A percentile compares a stretch with the other conserved stretches of the same genome.
Evolutionary conservation across 2,113 vertebrate genomes (phyloP).

Genomic region (Cephalopholis sonnerati): DNA sequence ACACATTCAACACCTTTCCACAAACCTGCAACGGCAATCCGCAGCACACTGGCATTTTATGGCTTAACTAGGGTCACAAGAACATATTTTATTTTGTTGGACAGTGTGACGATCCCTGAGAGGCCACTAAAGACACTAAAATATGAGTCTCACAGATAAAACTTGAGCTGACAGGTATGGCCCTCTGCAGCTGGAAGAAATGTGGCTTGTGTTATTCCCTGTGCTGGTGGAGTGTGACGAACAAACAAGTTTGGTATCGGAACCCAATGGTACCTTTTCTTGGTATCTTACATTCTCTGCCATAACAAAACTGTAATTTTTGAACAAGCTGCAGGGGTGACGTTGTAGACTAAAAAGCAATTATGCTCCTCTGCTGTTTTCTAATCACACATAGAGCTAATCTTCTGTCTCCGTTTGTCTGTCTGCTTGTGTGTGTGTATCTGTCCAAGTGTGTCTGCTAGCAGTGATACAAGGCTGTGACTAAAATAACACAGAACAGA

Average conservation of each 20-base stretch:
- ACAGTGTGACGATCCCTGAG: conserved; percentile 21
- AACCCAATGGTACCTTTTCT: too few relatives aligned
- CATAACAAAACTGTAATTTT: too few relatives aligned
- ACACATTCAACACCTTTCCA: conserved; percentile 1
- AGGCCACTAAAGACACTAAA: conserved; percentile 24
- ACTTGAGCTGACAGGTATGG: conserved; percentile 21
- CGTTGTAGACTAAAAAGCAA: too few relatives aligned
- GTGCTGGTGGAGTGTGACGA: not conserved
- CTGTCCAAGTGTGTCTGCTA: too few relatives aligned
- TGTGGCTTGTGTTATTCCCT: conserved; percentile 1
- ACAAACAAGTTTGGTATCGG: not conserved
- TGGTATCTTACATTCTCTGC: too few relatives aligned
- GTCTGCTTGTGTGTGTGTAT: too few relatives aligned
- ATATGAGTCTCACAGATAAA: conserved; percentile 25
- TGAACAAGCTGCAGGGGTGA: too few relatives aligned
- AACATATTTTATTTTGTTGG: conserved; percentile 35
- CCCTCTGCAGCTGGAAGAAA: not conserved
- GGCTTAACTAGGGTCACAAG: conserved; percentile 21
- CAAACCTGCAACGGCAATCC: conserved; percentile 3
- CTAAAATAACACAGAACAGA: too few relatives aligned
- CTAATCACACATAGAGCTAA: too few relatives aligned
- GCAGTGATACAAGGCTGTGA: too few relatives aligned
- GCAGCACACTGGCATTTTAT: conserved; percentile 12
- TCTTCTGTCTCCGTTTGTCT: too few relatives aligned
- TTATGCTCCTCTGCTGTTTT: too few relatives aligned